Conservation (phyloP, 1,140 invertebrate species). For the Hormaphis cornu region DNA sequence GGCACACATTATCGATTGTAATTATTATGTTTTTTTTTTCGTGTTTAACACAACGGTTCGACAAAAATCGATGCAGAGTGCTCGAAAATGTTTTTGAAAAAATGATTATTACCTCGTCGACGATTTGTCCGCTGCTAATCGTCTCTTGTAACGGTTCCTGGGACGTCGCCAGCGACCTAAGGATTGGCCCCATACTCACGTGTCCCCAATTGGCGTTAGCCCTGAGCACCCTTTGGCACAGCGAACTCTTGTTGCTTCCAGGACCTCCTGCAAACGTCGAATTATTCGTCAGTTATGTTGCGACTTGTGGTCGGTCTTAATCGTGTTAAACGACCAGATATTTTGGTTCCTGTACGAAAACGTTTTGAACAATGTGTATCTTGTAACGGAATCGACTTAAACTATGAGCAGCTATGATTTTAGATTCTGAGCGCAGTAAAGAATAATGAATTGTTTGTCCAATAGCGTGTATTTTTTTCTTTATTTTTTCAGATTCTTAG, state of each 20-base stretch:
- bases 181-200: constrained; percentile 59
- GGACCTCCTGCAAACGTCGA: constrained; percentile 54
- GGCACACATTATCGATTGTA: too few species aligned
- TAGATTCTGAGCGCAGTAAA: not conserved
- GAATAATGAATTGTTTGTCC: too few species aligned
- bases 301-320: too few species aligned
- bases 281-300: not conserved
- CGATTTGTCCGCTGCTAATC: constrained; percentile 72
- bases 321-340: not conserved
- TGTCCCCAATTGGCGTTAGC: constrained; percentile 63
- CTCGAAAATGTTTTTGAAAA: too few species aligned
- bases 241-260: constrained; percentile 62
- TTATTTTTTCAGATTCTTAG: too few species aligned
- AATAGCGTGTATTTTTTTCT: too few species aligned
- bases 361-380: not conserved
- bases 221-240: constrained; percentile 58
- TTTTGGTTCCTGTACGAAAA: not conserved
- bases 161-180: constrained; percentile 51
- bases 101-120: constrained; percentile 55
- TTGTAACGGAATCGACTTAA: not conserved
- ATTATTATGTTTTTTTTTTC: too few species aligned
- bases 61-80: too few species aligned
- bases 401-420: not conserved
- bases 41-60: too few species aligned
- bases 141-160: constrained; percentile 49